Conservation (phyloP, 2,888 invertebrate genomes). For the Lasioglossum pauxillum region DNA sequence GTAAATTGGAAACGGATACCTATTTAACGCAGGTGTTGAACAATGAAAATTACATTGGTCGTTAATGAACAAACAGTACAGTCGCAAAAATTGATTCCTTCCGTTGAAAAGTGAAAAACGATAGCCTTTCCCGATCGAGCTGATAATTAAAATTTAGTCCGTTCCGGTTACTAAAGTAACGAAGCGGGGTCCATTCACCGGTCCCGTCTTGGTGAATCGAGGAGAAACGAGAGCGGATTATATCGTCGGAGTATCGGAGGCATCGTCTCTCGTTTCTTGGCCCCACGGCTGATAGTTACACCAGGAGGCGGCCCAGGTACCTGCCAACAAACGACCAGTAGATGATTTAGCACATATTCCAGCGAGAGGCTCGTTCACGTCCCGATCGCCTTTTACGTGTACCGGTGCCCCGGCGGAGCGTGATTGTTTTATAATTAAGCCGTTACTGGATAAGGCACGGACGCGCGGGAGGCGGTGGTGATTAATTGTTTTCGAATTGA, state of each 20-base stretch:
- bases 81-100: neutral
- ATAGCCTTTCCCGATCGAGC: neutral
- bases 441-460: constrained; percentile 78
- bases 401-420: constrained; percentile 70
- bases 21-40: neutral
- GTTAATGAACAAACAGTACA: neutral
- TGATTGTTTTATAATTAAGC: constrained; percentile 85
- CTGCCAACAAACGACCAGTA: constrained; percentile 82
- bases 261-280: constrained; percentile 72
- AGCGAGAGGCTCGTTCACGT: constrained; percentile 69
- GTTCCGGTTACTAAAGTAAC: neutral
- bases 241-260: constrained; percentile 66
- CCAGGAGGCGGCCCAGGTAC: constrained; percentile 74
- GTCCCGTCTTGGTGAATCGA: constrained; percentile 50
- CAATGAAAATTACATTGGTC: neutral
- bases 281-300: constrained; percentile 73
- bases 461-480: constrained; percentile 75
- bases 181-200: neutral
- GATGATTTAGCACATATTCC: constrained; percentile 84
- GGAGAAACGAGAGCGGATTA: constrained; percentile 64
- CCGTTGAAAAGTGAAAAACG: neutral
- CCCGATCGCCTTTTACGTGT: constrained; percentile 75
- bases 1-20: neutral
- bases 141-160: constrained; percentile 1
- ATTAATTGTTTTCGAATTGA: constrained; percentile 84